phyloP scores from a whole-genome alignment of 2,113 vertebrate species.

The Ceratotherium simum region DNA sequence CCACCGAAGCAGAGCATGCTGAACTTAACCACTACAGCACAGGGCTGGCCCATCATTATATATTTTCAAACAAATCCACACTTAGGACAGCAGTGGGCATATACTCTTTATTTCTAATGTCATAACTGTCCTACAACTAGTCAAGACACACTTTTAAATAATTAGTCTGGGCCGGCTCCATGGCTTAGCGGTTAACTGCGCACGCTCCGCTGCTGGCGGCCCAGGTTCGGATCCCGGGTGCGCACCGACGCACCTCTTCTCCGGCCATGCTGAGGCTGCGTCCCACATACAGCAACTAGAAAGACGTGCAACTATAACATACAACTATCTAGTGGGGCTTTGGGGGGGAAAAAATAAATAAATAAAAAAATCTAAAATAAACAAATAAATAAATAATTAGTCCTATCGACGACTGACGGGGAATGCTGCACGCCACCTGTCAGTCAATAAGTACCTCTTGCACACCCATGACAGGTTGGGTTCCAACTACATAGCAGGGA shows the following conservation, averaged over 20 bases:
- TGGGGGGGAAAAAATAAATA: too few species aligned
- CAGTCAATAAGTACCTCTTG: background rate
- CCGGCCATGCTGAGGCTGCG: too few species aligned
- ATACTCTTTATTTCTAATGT: slow-evolving; percentile 37
- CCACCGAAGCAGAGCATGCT: too few species aligned
- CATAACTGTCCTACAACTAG: background rate
- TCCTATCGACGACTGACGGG: background rate
- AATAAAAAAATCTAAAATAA: too few species aligned
- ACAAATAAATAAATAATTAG: background rate
- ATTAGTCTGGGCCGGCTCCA: background rate
- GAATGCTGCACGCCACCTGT: background rate
- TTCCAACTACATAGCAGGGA: background rate
- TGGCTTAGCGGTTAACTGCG: too few species aligned
- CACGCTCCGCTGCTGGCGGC: too few species aligned
- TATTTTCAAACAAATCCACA: slow-evolving; percentile 32
- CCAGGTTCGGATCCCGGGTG: too few species aligned
- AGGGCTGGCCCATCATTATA: background rate
- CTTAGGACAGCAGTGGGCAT: background rate
- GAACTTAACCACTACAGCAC: too few species aligned
- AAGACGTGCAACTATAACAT: too few species aligned
- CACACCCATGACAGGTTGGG: background rate
- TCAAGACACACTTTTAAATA: slow-evolving; percentile 25
- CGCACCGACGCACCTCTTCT: too few species aligned
- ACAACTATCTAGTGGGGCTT: too few species aligned
- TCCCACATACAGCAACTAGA: too few species aligned